phyloP scores from a whole-genome alignment of 2,797 vertebrate genomes.

The Ficedula albicollis region DNA sequence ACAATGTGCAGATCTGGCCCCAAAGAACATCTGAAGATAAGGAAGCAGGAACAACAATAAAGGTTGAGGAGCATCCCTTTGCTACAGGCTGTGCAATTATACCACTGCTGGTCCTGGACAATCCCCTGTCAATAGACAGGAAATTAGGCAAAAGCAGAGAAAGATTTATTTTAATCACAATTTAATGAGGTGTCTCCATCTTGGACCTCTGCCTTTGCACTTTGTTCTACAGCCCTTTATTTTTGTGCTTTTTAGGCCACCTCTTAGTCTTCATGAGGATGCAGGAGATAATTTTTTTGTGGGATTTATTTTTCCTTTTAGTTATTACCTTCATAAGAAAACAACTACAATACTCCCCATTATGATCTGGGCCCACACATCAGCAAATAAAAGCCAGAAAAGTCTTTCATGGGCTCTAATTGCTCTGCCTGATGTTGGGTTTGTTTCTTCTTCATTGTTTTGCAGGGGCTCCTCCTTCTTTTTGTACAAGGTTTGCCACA shows the following conservation, averaged over 20 bases:
- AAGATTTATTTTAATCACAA: neutral
- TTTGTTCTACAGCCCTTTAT: neutral
- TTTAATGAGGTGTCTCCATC: neutral
- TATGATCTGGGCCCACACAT: neutral
- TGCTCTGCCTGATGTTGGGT: neutral
- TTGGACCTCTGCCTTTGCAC: neutral
- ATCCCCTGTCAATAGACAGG: neutral
- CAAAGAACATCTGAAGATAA: neutral
- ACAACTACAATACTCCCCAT: neutral
- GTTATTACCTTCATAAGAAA: neutral
- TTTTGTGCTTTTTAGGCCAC: neutral
- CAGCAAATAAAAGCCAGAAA: neutral
- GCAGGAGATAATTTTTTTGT: neutral
- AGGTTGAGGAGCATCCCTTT: neutral
- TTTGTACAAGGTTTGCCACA: neutral
- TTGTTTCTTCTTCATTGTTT: neutral
- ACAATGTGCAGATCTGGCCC: accelerated
- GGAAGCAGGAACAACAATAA: neutral
- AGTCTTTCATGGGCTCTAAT: neutral
- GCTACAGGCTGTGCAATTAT: neutral
- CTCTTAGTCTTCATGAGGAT: neutral
- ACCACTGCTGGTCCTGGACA: neutral
- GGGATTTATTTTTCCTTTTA: neutral
- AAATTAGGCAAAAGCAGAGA: neutral
- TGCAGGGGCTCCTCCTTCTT: neutral